Evolutionary conservation across 2,797 vertebrate genomes (phyloP), one percentile per base, ranked within the genome.

Genomic region (Diplodus sargus): DNA sequence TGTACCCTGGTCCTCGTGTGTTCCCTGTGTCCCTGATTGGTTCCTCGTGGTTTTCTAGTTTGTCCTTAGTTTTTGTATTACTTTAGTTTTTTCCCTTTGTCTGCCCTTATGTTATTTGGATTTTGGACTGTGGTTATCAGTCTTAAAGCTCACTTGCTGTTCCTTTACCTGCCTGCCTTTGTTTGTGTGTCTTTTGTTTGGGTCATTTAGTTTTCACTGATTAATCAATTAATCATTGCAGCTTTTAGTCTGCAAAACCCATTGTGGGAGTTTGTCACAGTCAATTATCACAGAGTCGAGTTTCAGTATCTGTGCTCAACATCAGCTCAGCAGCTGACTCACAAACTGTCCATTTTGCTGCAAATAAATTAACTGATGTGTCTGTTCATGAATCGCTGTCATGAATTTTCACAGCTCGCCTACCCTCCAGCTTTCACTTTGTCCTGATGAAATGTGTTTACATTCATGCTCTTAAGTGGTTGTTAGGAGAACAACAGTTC

Each of bases 241-340:
- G 48, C 34, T 14, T 68, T 20, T 1, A 15, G 61, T 61, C 17
- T 43, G 48, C n/a, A 20, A 62, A 70, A 64, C 47, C 20, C n/a
- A 13, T 15, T 3, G 30, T 52, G 52, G 30, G n/a, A 70, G 60
- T 64, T 18, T n/a, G 20, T 61, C 42, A 69, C 25, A 20, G 47
- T 45, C 67, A 11, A 12, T 48, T 14, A 71, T 58, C 34, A 48
- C 34, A 16, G 15, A n/a, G 48, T 70, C 14, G 0, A 49, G 28
- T 48, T 20, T 63, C 65, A 48, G 43, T 62, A 72, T 69, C 15
- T 68, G 76, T 39, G 51, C 25, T 48, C 22, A 64, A 43, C 54
- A 54, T 62, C 74, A 53, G 39, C 15, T n/a, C 7, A 52, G n/a
- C 34, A 25, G 54, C 45, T 81, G 81, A 80, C 59, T 85, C 57